These are phyloP conservation scores for Glossosoma conforme DNA, from an alignment of 1,140 invertebrate genomes.

Conservation along the genomic window DNA sequence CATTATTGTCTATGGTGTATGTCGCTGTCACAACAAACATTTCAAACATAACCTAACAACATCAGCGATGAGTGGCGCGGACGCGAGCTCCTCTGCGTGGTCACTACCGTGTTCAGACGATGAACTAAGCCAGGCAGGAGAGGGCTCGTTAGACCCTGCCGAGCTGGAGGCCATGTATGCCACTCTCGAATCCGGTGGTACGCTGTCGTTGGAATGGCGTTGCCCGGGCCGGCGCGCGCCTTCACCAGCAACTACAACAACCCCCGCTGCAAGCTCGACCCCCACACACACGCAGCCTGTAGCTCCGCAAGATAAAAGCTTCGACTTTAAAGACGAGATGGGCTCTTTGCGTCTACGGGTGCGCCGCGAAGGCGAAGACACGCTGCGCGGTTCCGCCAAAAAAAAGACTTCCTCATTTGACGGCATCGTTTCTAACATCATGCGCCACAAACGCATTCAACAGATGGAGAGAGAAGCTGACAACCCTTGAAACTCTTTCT, in stretches of 20 bases:
- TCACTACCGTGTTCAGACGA: conserved; percentile 58
- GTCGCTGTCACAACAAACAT: too few relatives aligned
- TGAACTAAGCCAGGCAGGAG: conserved; percentile 44
- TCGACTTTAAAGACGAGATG: conserved; percentile 73
- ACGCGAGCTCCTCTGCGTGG: conserved; percentile 51
- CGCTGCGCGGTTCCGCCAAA: conserved; percentile 66
- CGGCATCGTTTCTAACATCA: conserved; percentile 68
- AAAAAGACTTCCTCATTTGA: conserved; percentile 72
- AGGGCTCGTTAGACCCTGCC: conserved; percentile 44
- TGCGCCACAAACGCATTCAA: conserved; percentile 60
- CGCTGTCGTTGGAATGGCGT: conserved; percentile 57
- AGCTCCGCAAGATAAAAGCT: conserved; percentile 62
- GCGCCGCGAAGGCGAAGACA: conserved; percentile 56
- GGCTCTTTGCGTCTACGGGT: conserved; percentile 60
- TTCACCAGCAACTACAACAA: conserved; percentile 43
- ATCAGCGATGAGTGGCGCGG: conserved; percentile 34
- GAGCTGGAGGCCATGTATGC: conserved; percentile 56
- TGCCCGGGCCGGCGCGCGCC: conserved; percentile 58
- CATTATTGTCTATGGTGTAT: too few relatives aligned
- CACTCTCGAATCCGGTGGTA: conserved; percentile 50
- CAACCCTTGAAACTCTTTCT: conserved; percentile 4
- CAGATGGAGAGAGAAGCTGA: conserved; percentile 49
- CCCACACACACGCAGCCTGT: too few relatives aligned
- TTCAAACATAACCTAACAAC: too few relatives aligned
- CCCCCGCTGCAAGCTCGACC: background rate